Base-by-base conservation (phyloP, 2,797 vertebrate genomes). In the Erpetoichthys calabaricus region DNA sequence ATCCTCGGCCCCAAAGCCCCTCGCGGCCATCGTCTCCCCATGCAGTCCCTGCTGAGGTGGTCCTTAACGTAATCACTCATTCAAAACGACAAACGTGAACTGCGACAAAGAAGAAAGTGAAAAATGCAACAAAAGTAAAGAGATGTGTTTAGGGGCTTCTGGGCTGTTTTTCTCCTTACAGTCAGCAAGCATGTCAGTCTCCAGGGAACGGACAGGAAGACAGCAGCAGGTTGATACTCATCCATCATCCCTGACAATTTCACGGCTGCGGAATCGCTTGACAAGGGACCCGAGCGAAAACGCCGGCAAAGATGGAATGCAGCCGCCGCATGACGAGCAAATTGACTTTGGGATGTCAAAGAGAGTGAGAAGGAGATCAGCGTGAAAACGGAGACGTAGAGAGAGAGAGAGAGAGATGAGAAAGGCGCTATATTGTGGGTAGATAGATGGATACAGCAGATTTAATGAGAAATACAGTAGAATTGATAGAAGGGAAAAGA, bases 181-280 rank as follows among this genome's bases (percentile, higher is more conserved):
- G 86, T 89, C 83, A 84, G 84, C 81, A 73, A 79, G 84, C 85
- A 80, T 85, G 8, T 89, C 90, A 90, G 87, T 90, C 90, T 92
- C 89, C 73, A 69, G 88, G 88, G 90, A 91, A 83, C 84, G 73
- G 79, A 83, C 80, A 81, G 80, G 83, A 87, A 90, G 89, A 92
- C 86, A 91, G 88, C 89, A 89, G 88, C 88, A 91, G 87, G 89
- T 87, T 90, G 89, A 91, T 89, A 86, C 86, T 92, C 88, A 93
- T 92, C 90, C 87, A 90, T 94, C 90, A 92, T 88, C 85, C 80
- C 80, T 91, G 90, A 94, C 89, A 90, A 90, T 89, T 89, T 84
- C 82, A 83, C 82, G 82, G 83, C 88, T 86, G 70, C 83, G 80
- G 85, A 89, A 87, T 86, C 86, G 84, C 83, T 87, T 91, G 88